These are phyloP conservation scores for Xenopus tropicalis DNA, from an alignment of 2,113 vertebrate species.

Conservation along the genomic window UCB_Xtro_10.0 CM004446.2:77899001-77899500, in stretches of 20 bases:
- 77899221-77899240: neutral
- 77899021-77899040: constrained; percentile 1
- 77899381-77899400: too few species aligned
- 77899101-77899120: neutral
- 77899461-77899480: too few species aligned
- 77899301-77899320: too few species aligned
- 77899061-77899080: neutral
- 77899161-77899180: neutral
- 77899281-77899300: too few species aligned
- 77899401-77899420: too few species aligned
- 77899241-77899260: neutral
- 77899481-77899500: too few species aligned
- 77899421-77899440: too few species aligned
- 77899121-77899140: constrained; percentile 1
- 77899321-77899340: too few species aligned
- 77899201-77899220: neutral
- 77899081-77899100: neutral
- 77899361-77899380: too few species aligned
- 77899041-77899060: neutral
- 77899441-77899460: too few species aligned
- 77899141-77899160: constrained; percentile 9
- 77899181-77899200: neutral
- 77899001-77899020: neutral
- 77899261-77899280: too few species aligned
- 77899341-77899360: too few species aligned